A percentile compares a stretch with the other conserved stretches of the same genome.
These are phyloP conservation scores for Laticauda laticaudata DNA, from an alignment of 2,113 vertebrate species.

Conservation along the genomic window DNA sequence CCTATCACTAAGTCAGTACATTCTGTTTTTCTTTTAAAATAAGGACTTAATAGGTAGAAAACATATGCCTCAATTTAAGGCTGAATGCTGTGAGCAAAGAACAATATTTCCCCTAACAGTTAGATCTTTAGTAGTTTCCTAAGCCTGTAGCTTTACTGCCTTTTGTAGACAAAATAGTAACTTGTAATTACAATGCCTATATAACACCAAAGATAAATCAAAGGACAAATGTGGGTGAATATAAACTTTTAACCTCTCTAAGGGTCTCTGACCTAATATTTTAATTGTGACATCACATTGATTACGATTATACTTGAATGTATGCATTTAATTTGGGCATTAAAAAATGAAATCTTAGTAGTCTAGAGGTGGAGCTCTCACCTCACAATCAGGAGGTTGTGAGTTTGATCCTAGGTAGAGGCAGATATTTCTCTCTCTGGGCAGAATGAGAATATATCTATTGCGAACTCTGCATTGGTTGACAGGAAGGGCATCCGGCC, in stretches of 20 bases:
- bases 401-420: no score
- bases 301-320: background rate
- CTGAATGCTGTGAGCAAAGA: background rate
- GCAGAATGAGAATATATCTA: no score
- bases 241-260: background rate
- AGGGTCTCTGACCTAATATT: background rate
- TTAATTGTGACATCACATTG: background rate
- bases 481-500: no score
- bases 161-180: background rate
- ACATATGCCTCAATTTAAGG: background rate
- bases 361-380: no score
- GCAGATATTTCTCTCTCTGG: no score
- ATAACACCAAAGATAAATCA: background rate
- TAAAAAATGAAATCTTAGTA: background rate
- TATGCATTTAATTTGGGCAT: background rate
- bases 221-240: background rate
- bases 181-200: background rate
- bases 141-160: background rate
- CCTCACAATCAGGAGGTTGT: no score
- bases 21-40: background rate
- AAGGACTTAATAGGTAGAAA: background rate
- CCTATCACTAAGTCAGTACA: background rate
- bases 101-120: background rate
- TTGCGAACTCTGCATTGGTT: no score
- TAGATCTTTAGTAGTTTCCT: background rate